Base-by-base conservation (phyloP, 1,140 invertebrate genomes). In the Lordiphosa clarofinis region DNA sequence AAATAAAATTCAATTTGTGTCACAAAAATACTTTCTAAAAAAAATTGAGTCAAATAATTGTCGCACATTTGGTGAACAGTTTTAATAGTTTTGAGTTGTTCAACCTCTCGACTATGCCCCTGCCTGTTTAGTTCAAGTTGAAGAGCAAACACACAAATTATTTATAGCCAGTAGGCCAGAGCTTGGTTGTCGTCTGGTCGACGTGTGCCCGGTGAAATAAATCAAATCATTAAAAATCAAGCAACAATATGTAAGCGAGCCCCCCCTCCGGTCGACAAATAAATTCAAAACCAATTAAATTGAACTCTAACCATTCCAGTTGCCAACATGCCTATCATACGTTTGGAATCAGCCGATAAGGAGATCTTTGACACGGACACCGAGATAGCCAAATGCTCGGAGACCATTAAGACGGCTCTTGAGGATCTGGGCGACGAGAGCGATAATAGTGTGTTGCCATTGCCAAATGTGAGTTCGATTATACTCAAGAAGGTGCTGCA, bases 401-500 rank as follows among this genome's bases (percentile, higher is more conserved):
- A 97, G 0, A 99, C 98, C 0, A 98, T 99, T 43, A 99, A 99
- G 91, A 99, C 97, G 0, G 99, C 99, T 96, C 92, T 99, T 65
- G 97, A 99, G 91, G 97, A 97, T 92, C 90, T 96, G 40, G 95
- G 98, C 7, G 96, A 99, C 93, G 97, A 98, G 81, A 96, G 98
- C 21, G 94, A 95, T 48, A 98, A 99, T 90, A 94, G 95, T 62
- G 93, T 98, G 10, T 96, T 99, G 2, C 98, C 98, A 0, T 89
- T 99, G 12, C 98, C 97, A 0, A 99, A 99, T 90, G 98, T 99
- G 0, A 99, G 98, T 90, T 98, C 97, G 1, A 95, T 97, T n/a
- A 99, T 99, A 82, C 89, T 99, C 1, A 95, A 95, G 62, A 99
- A 99, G 90, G 98, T 99, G 0, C 96, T 99, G 65, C 96, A 97